Evolutionary conservation across 1,140 invertebrate genomes (phyloP).

Genomic region (Plutomurus gul): DNA sequence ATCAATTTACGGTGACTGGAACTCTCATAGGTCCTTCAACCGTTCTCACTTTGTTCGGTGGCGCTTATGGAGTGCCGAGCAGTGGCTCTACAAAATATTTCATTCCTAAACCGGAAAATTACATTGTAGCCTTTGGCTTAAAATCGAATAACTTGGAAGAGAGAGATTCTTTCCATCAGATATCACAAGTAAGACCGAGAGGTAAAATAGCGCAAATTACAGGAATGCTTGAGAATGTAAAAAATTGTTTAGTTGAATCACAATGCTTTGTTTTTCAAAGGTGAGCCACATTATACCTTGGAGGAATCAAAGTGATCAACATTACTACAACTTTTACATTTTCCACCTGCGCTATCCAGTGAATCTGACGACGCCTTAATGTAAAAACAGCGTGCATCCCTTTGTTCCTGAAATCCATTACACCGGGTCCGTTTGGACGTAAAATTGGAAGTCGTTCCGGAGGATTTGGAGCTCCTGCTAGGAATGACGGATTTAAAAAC

Average conservation of each 20-base stretch:
- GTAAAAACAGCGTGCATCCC: not conserved
- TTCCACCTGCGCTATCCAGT: constrained; percentile 21
- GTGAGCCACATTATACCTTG: constrained; percentile 33
- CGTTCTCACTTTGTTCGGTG: constrained; percentile 1
- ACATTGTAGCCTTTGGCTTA: constrained; percentile 16
- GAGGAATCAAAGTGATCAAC: not conserved
- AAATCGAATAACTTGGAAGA: not conserved
- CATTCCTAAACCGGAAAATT: constrained; percentile 23
- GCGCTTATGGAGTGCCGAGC: constrained; percentile 7
- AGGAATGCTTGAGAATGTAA: too few relatives aligned
- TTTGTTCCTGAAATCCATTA: not conserved
- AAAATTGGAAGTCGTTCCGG: not conserved
- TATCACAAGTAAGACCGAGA: constrained; percentile 10
- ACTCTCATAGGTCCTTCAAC: constrained; percentile 13
- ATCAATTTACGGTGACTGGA: constrained; percentile 1
- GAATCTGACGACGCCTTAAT: not conserved
- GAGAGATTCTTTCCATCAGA: constrained; percentile 4
- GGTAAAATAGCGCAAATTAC: too few relatives aligned
- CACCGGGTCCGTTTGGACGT: not conserved
- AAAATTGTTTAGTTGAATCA: too few relatives aligned
- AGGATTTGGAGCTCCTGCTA: not conserved
- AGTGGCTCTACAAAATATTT: not conserved
- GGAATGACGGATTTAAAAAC: not conserved
- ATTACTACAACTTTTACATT: constrained; percentile 9
- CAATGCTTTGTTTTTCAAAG: not conserved